Percentiles rank a stretch among this genome's conserved stretches.
Conservation (phyloP, 1,140 invertebrate genomes). For the Ridgeia piscesae region DNA sequence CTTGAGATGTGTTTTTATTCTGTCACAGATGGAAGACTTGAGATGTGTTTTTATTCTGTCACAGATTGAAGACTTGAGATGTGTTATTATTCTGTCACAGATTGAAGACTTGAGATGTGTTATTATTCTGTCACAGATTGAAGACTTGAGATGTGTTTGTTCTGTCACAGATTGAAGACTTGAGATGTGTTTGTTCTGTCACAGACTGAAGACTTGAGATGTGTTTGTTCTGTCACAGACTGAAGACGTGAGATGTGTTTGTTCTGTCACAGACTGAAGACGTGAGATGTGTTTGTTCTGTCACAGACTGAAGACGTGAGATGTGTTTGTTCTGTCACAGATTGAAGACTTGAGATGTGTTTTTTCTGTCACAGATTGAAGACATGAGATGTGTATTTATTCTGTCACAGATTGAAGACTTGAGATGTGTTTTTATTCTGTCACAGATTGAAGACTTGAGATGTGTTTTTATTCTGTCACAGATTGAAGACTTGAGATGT, state of each 20-base stretch:
- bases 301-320: constrained; percentile 66
- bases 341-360: too few species aligned
- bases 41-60: too few species aligned
- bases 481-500: constrained; percentile 80
- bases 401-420: neutral
- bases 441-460: constrained; percentile 21
- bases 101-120: constrained; percentile 71
- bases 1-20: too few species aligned
- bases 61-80: constrained; percentile 18
- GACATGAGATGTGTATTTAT: too few species aligned
- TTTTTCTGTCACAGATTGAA: too few species aligned
- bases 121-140: constrained; percentile 67
- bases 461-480: constrained; percentile 37
- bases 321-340: too few species aligned
- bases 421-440: neutral
- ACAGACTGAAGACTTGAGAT: too few species aligned
- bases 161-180: too few species aligned
- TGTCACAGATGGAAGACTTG: too few species aligned
- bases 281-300: neutral
- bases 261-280: neutral
- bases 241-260: neutral
- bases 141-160: constrained; percentile 61
- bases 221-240: too few species aligned
- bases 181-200: too few species aligned
- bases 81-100: constrained; percentile 57